phyloP scores from a whole-genome alignment of 2,113 vertebrate species.

The Apaloderma vittatum region DNA sequence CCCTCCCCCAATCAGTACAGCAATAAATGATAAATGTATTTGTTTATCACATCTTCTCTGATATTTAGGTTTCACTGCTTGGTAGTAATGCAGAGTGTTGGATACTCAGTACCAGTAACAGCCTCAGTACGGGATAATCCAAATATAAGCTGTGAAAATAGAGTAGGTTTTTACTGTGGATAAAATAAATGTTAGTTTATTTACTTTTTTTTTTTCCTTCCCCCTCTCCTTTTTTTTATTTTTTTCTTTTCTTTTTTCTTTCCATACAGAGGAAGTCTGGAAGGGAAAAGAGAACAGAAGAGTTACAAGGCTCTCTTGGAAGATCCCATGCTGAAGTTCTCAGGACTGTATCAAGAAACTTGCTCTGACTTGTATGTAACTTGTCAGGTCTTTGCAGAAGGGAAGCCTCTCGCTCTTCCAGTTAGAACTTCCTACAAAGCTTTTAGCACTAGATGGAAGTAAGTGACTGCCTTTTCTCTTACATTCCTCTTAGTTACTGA shows the following conservation, averaged over 20 bases:
- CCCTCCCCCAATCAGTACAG: too few species aligned
- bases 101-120: not conserved
- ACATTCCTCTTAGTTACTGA: not conserved
- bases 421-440: slow-evolving; percentile 97
- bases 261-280: slow-evolving; percentile 88
- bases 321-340: slow-evolving; percentile 96
- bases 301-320: slow-evolving; percentile 95
- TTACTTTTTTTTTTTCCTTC: not conserved
- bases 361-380: slow-evolving; percentile 98
- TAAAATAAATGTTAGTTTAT: not conserved
- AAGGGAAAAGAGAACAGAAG: slow-evolving; percentile 96
- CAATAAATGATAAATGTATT: not conserved
- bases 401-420: slow-evolving; percentile 94
- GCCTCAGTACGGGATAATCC: not conserved
- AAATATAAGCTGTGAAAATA: not conserved
- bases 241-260: not conserved
- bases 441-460: slow-evolving; percentile 99
- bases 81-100: not conserved
- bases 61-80: not conserved
- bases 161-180: fast-evolving
- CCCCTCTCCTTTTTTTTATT: not conserved
- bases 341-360: slow-evolving; percentile 94
- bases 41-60: not conserved
- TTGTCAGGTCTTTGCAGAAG: slow-evolving; percentile 97
- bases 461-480: slow-evolving; percentile 73